Base-by-base conservation (phyloP, 2,113 vertebrate species). In the Morone chrysops region DNA sequence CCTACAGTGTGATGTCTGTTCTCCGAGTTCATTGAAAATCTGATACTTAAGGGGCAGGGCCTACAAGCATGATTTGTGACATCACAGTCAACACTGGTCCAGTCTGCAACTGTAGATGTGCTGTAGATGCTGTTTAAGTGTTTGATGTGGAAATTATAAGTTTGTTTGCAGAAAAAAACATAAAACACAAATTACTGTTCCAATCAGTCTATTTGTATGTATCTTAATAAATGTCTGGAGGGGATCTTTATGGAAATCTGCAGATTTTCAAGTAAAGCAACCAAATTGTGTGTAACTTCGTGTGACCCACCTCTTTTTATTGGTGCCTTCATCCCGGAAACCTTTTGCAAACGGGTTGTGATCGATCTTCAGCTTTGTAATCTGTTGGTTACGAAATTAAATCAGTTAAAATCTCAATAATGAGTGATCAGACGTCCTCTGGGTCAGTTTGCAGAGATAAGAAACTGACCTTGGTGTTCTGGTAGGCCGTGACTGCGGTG, bases 331-430 rank as follows among this genome's bases (percentile, higher is more conserved):
- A 47, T 97, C 97, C 1, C 97, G 89, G 93, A 98, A 98, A 54
- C 97, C 97, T 94, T 98, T 98, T 5, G 97, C 97, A 82, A 98
- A 98, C 0, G 97, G 97, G 80, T 97, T 98, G 94, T 97, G 96
- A 88, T 98, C 95, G 20, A 98, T 98, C 94, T 98, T 98, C 82
- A 98, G 94, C 82, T 96, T 98, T 25, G 97, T 98, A 60, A 98
- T 96, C 97, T 97, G 87, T 38, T 89, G 75, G 54, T 0, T 6
- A 6, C 31, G 50, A 31, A 5, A 25, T 59, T 0, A 56, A 4
- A 25, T 54, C 1, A 12, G 36, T 68, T 60, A 2, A 22, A 67
- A 72, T 57, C 14, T 40, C 12, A 22, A 18, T 22, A 1, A 38
- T 20, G 5, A 59, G 17, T 47, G 20, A 14, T 12, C 10, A 16